Percentiles rank a stretch among this genome's conserved stretches.
Evolutionary conservation across 2,888 invertebrate species (phyloP).

Genomic region (Xestia xanthographa): DNA sequence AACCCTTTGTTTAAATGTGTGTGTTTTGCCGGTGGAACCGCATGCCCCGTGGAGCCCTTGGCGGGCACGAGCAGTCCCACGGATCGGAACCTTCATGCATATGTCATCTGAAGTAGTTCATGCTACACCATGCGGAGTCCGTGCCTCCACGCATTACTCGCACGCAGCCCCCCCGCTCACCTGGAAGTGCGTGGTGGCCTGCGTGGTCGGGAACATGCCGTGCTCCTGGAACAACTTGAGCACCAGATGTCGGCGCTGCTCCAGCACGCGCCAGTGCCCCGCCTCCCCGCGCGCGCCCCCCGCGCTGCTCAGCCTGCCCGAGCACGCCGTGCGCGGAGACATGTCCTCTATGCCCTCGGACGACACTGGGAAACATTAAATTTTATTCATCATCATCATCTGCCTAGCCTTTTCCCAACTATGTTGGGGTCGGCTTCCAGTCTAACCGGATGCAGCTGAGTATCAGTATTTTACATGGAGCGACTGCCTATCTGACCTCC

Average conservation of each 20-base stretch:
- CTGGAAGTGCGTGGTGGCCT: conserved; percentile 96
- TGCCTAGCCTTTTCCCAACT: too few species aligned
- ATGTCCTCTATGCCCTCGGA: conserved; percentile 83
- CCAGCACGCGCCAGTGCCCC: conserved; percentile 97
- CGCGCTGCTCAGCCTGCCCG: conserved; percentile 90
- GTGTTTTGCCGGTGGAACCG: not conserved
- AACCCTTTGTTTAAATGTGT: not conserved
- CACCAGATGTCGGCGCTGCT: conserved; percentile 97
- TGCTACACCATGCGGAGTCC: not conserved
- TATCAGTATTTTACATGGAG: too few species aligned
- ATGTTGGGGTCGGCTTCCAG: too few species aligned
- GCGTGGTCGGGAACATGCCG: conserved; percentile 97
- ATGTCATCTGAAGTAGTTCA: not conserved
- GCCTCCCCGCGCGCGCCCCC: conserved; percentile 84
- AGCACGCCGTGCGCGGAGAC: conserved; percentile 97
- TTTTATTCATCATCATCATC: not conserved
- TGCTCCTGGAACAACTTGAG: conserved; percentile 97
- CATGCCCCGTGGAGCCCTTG: not conserved
- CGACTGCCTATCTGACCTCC: too few species aligned
- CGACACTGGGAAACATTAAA: conserved; percentile 37
- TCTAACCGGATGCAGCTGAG: too few species aligned
- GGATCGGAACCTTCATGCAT: not conserved
- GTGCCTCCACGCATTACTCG: not conserved
- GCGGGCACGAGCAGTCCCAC: not conserved
- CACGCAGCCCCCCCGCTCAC: not conserved